Conservation (phyloP, 2,797 vertebrate genomes). For the Sarcophilus harrisii region DNA sequence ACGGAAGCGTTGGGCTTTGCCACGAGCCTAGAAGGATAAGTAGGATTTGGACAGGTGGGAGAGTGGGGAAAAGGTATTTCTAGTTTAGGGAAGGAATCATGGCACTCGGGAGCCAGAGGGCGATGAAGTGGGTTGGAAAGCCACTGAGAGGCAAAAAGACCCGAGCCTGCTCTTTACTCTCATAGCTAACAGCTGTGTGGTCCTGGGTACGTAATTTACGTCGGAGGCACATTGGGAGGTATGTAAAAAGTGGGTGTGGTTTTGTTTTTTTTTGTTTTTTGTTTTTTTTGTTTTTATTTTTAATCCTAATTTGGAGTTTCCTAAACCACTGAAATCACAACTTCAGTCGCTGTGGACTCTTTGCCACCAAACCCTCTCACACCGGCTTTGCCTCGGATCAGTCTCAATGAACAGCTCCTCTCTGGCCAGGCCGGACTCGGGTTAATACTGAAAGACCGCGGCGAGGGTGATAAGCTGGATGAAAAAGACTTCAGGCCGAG, state of each 20-base stretch:
- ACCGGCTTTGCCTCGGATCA: not conserved
- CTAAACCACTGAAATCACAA: not conserved
- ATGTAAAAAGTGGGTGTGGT: not conserved
- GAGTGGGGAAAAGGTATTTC: not conserved
- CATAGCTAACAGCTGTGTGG: not conserved
- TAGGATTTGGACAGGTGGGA: not conserved
- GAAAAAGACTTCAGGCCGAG: constrained; percentile 39
- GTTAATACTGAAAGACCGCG: constrained; percentile 32
- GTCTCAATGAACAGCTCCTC: constrained; percentile 19
- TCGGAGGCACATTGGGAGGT: not conserved
- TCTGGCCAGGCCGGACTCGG: constrained; percentile 38
- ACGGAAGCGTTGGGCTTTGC: not conserved
- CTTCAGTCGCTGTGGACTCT: not conserved
- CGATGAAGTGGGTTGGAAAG: not conserved
- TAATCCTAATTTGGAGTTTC: not conserved
- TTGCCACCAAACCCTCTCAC: fast-evolving
- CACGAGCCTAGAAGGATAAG: not conserved
- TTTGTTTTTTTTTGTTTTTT: no score
- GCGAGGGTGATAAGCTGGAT: constrained; percentile 42
- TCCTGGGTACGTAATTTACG: not conserved
- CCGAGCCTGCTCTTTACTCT: not conserved
- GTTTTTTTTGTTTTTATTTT: not conserved
- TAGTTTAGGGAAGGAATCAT: not conserved
- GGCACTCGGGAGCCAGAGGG: not conserved
- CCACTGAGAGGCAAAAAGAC: not conserved